A percentile compares a stretch with the other conserved stretches of the same genome.
Evolutionary conservation across 2,113 vertebrate species (phyloP).

Genomic region (Caretta caretta): DNA sequence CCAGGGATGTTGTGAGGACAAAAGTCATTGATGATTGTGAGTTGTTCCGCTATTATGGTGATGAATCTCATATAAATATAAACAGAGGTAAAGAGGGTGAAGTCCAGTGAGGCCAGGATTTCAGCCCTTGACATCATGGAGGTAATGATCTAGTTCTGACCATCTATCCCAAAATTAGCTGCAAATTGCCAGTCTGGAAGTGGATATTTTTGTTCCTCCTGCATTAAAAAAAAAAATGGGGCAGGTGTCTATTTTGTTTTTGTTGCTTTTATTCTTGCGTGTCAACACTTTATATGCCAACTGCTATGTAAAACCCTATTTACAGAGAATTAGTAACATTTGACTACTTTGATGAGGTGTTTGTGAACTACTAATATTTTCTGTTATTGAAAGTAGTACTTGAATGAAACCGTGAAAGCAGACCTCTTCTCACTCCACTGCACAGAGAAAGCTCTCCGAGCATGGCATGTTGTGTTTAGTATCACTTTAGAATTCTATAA

Average conservation of each 20-base stretch:
- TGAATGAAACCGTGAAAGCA: slow-evolving; percentile 34
- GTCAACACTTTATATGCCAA: neutral
- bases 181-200: neutral
- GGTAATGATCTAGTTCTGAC: neutral
- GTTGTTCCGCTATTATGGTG: neutral
- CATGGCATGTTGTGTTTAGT: slow-evolving; percentile 72
- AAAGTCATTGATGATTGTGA: neutral
- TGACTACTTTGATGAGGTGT: slow-evolving; percentile 10
- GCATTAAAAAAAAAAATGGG: neutral
- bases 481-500: slow-evolving; percentile 80
- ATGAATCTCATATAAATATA: neutral
- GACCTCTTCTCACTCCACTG: slow-evolving; percentile 19
- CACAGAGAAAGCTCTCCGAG: slow-evolving; percentile 48
- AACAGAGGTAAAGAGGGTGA: neutral
- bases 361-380: slow-evolving; percentile 41
- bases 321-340: slow-evolving; percentile 13
- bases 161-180: neutral
- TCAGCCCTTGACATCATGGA: neutral
- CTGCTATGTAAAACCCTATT: neutral
- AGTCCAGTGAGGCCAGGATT: neutral
- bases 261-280: neutral
- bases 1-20: neutral
- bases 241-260: neutral
- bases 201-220: neutral
- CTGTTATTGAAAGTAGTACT: slow-evolving; percentile 16